Conservation (phyloP, 2,888 invertebrate species). For the Trisateles emortualis region DNA sequence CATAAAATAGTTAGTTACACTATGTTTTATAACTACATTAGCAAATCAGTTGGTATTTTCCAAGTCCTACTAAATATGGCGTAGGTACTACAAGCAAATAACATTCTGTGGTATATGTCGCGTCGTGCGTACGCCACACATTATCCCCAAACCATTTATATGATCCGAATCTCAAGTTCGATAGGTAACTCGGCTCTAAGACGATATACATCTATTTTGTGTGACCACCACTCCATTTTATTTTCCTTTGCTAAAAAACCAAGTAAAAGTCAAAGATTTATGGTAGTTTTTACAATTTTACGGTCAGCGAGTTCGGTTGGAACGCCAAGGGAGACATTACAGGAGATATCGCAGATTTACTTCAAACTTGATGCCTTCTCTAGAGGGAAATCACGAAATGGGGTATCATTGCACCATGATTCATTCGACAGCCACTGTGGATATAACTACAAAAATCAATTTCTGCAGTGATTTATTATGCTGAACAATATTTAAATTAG, state of each 20-base stretch:
- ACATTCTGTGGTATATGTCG: too few relatives aligned
- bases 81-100: too few relatives aligned
- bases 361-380: conserved; percentile 81
- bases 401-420: conserved; percentile 70
- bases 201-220: conserved; percentile 44
- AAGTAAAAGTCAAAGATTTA: conserved; percentile 76
- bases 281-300: conserved; percentile 85
- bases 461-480: too few relatives aligned
- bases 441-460: conserved; percentile 51
- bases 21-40: too few relatives aligned
- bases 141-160: conserved; percentile 16
- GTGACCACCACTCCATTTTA: conserved; percentile 38
- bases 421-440: conserved; percentile 62
- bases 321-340: conserved; percentile 80
- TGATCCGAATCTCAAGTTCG: conserved; percentile 11
- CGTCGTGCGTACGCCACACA: not conserved
- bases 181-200: conserved; percentile 29
- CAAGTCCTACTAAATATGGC: too few relatives aligned
- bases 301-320: conserved; percentile 80
- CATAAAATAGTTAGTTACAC: too few relatives aligned
- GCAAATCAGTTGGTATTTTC: too few relatives aligned
- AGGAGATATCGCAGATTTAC: conserved; percentile 82
- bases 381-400: conserved; percentile 80
- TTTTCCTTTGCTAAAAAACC: conserved; percentile 49
- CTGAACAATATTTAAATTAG: too few relatives aligned